These are phyloP conservation scores for Pachliopta kotzebuea DNA, from an alignment of 2,888 invertebrate species.

Conservation along the genomic window DNA sequence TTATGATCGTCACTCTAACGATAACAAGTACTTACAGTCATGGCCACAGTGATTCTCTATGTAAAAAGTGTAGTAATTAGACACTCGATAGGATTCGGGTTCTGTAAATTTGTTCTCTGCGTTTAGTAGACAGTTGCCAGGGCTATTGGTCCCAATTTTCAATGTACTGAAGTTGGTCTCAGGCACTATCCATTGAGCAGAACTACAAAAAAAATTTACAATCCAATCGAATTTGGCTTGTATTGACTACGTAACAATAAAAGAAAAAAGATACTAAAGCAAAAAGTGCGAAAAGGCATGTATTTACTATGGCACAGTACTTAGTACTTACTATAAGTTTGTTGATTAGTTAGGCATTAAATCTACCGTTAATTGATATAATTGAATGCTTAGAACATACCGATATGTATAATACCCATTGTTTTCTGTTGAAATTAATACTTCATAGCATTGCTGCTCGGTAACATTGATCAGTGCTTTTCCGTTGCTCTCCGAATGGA, in stretches of 20 bases:
- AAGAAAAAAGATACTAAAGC: too few species aligned
- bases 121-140: slow-evolving; percentile 86
- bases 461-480: slow-evolving; percentile 82
- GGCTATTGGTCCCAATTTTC: slow-evolving; percentile 49
- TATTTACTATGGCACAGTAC: too few species aligned
- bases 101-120: slow-evolving; percentile 86
- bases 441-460: slow-evolving; percentile 84
- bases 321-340: not conserved
- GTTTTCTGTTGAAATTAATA: slow-evolving; percentile 46
- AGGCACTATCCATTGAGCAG: slow-evolving; percentile 68
- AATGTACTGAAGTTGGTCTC: slow-evolving; percentile 53
- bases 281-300: too few species aligned
- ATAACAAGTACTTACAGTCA: slow-evolving; percentile 73
- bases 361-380: not conserved
- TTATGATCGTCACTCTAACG: not conserved
- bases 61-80: slow-evolving; percentile 88
- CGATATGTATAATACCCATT: not conserved
- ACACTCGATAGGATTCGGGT: slow-evolving; percentile 88
- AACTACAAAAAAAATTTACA: slow-evolving; percentile 42
- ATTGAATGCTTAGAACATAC: not conserved
- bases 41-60: slow-evolving; percentile 90
- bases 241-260: not conserved
- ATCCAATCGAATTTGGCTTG: too few species aligned
- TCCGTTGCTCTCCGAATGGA: slow-evolving; percentile 83
- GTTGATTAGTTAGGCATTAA: not conserved